Conservation (phyloP, 1,140 invertebrate species). For the Liolophura sinensis region DNA sequence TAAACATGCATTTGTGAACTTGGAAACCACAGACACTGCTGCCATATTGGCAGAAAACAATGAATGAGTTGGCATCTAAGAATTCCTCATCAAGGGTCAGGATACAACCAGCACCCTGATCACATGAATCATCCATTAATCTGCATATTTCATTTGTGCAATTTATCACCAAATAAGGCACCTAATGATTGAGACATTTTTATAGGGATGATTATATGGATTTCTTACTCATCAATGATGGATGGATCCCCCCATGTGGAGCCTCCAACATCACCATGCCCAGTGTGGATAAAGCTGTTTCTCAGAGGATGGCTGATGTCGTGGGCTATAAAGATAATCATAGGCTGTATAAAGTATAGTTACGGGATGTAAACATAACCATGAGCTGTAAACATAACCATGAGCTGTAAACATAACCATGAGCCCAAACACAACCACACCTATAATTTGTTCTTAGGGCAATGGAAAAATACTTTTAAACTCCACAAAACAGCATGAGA, state of each 20-base stretch:
- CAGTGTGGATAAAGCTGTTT: slow-evolving; percentile 86
- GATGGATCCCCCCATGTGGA: slow-evolving; percentile 85
- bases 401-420: too few species aligned
- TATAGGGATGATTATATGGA: not conserved
- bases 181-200: too few species aligned
- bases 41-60: not conserved
- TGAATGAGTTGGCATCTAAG: too few species aligned
- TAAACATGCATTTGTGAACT: not conserved
- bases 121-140: too few species aligned
- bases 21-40: slow-evolving; percentile 1
- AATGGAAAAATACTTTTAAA: too few species aligned
- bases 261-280: slow-evolving; percentile 64
- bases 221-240: slow-evolving; percentile 71
- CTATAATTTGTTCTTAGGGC: too few species aligned
- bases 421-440: too few species aligned
- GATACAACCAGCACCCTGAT: too few species aligned
- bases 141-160: too few species aligned
- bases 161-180: too few species aligned
- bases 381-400: not conserved
- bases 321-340: slow-evolving; percentile 22
- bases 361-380: not conserved
- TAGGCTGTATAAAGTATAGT: not conserved
- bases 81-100: too few species aligned
- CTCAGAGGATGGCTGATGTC: slow-evolving; percentile 64
- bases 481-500: too few species aligned